These are phyloP conservation scores for Diarsia dahlii DNA, from an alignment of 2,888 invertebrate genomes.

Conservation along the genomic window DNA sequence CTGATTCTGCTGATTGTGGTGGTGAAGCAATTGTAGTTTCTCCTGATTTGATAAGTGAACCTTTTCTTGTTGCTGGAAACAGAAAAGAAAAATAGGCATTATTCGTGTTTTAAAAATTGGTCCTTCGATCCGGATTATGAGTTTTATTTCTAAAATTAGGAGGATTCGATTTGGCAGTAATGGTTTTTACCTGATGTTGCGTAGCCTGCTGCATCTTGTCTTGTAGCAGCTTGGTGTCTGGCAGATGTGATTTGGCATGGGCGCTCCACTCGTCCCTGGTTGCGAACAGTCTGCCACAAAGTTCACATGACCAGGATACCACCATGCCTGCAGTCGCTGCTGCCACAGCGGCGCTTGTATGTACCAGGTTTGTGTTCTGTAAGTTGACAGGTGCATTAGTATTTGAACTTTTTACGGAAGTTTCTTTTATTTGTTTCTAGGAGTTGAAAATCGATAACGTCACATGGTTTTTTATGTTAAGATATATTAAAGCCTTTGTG, in stretches of 20 bases:
- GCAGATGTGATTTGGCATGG: constrained; percentile 93
- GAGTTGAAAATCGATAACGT: constrained; percentile 6
- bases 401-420: neutral
- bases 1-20: constrained; percentile 88
- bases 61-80: constrained; percentile 86
- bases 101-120: neutral
- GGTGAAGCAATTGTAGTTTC: constrained; percentile 86
- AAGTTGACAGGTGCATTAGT: constrained; percentile 29
- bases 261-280: constrained; percentile 94
- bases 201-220: constrained; percentile 88
- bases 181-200: constrained; percentile 73
- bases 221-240: constrained; percentile 88
- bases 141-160: neutral
- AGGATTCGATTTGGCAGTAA: neutral
- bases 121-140: neutral
- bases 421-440: neutral
- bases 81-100: neutral
- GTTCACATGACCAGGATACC: constrained; percentile 94
- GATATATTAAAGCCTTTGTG: constrained; percentile 13
- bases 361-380: constrained; percentile 88
- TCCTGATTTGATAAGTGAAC: constrained; percentile 88
- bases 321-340: constrained; percentile 89
- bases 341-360: constrained; percentile 87
- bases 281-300: constrained; percentile 93
- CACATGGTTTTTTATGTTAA: constrained; percentile 8